Conservation (phyloP, 37 sponge, comb jelly and placozoan species). For the Crambe crambe region DNA sequence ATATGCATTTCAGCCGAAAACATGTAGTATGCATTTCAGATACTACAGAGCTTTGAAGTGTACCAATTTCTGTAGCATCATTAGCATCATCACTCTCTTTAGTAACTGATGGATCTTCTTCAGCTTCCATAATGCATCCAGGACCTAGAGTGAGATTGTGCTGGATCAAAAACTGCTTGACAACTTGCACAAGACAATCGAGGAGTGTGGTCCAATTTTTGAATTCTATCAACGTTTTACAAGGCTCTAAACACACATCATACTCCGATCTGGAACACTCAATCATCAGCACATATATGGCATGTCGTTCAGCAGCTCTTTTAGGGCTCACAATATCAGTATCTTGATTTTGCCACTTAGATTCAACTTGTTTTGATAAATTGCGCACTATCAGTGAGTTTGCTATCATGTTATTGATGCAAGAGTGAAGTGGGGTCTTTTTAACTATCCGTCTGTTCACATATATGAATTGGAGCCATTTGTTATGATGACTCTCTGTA, state of each 20-base stretch:
- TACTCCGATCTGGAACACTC: conserved; percentile 45
- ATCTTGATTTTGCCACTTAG: background rate
- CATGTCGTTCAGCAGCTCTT: conserved; percentile 9
- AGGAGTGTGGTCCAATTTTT: conserved; percentile 32
- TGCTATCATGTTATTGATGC: conserved; percentile 32
- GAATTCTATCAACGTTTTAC: conserved; percentile 67
- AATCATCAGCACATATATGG: conserved; percentile 40
- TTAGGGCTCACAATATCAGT: conserved; percentile 3
- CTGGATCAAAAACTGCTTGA: conserved; percentile 22
- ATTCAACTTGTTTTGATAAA: background rate
- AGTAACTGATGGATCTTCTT: background rate
- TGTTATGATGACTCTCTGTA: conserved; percentile 39
- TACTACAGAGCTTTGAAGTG: background rate
- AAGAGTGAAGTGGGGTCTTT: conserved; percentile 39
- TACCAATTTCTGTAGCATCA: background rate
- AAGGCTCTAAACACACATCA: conserved; percentile 53
- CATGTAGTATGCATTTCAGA: background rate
- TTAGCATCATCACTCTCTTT: background rate
- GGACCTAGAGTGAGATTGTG: conserved; percentile 33
- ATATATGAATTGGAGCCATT: conserved; percentile 60
- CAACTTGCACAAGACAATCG: background rate
- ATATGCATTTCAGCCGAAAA: background rate
- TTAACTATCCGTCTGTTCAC: conserved; percentile 66
- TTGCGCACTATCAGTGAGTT: conserved; percentile 41
- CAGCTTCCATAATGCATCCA: background rate